A percentile compares a stretch with the other conserved stretches of the same genome.
phyloP scores from a whole-genome alignment of 2,888 invertebrate genomes.

The Bellardia pandia region DNA sequence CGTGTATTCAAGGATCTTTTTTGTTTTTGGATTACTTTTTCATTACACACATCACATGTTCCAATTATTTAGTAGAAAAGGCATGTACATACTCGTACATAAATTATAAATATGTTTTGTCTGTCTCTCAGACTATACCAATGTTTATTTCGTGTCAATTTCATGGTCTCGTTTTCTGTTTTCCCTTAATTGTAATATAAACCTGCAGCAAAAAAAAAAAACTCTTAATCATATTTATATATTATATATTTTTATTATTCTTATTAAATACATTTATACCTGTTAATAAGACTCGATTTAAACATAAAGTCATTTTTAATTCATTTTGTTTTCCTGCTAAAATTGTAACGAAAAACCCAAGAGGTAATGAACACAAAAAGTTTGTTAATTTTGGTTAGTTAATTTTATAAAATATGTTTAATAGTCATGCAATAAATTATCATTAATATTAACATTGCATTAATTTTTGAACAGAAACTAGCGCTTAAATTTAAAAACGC shows the following conservation, averaged over 20 bases:
- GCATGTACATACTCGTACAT: conserved; percentile 38
- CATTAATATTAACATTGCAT: conserved; percentile 58
- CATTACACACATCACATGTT: conserved; percentile 44
- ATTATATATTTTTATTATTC: background rate
- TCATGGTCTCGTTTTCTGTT: conserved; percentile 49
- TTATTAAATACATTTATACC: conserved; percentile 34
- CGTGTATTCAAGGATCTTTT: conserved; percentile 42
- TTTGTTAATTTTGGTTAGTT: conserved; percentile 76
- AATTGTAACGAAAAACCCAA: conserved; percentile 6
- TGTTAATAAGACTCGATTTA: conserved; percentile 42
- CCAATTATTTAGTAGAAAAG: conserved; percentile 44
- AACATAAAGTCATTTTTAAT: conserved; percentile 21
- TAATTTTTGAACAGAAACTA: conserved; percentile 41
- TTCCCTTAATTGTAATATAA: conserved; percentile 34
- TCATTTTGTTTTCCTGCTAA: conserved; percentile 2
- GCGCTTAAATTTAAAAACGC: background rate
- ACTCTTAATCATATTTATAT: background rate
- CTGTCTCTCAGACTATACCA: conserved; percentile 14
- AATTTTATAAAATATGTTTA: conserved; percentile 77
- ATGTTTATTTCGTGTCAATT: conserved; percentile 61
- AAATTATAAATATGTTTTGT: conserved; percentile 36
- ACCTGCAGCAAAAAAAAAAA: conserved; percentile 3
- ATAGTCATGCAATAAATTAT: conserved; percentile 73
- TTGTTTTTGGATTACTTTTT: conserved; percentile 12
- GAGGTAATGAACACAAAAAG: conserved; percentile 8